A percentile compares a stretch with the other conserved stretches of the same genome.
These are phyloP conservation scores for Megaceryle torquata DNA, from an alignment of 2,113 vertebrate genomes.

Conservation along the genomic window DNA sequence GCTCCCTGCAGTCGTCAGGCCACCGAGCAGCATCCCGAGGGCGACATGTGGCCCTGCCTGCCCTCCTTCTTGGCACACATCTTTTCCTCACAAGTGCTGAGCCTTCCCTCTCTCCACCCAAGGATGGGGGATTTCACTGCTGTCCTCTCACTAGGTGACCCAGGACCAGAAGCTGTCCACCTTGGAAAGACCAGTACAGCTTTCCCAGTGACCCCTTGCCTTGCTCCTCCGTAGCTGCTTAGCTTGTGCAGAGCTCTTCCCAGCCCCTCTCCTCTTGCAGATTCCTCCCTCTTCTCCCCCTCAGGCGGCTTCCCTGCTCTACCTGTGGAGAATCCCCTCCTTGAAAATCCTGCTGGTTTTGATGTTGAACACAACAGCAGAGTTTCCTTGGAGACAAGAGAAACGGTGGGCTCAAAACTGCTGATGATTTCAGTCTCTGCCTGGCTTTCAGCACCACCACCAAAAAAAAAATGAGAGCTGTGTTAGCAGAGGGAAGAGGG, in stretches of 20 bases:
- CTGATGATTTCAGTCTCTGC: neutral
- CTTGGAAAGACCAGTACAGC: neutral
- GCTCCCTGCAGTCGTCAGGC: neutral
- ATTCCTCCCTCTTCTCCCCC: neutral
- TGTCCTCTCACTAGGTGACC: neutral
- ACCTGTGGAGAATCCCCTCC: neutral
- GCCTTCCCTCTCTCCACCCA: neutral
- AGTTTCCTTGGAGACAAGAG: slow-evolving; percentile 35
- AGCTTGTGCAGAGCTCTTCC: neutral
- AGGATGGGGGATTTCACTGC: neutral
- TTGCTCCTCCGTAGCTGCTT: neutral
- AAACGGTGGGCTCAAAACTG: neutral
- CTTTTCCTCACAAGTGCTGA: neutral
- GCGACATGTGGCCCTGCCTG: neutral
- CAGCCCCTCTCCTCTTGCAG: neutral
- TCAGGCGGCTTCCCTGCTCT: neutral
- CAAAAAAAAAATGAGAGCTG: neutral
- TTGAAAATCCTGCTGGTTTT: neutral
- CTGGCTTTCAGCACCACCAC: neutral
- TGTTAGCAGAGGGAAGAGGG: neutral
- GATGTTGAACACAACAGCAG: neutral
- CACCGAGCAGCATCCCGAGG: neutral
- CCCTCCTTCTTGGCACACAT: neutral
- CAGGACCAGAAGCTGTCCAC: neutral
- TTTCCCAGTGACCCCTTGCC: neutral